These are phyloP conservation scores for Petroica traversi DNA, from an alignment of 2,113 vertebrate species.

Conservation along the genomic window DNA sequence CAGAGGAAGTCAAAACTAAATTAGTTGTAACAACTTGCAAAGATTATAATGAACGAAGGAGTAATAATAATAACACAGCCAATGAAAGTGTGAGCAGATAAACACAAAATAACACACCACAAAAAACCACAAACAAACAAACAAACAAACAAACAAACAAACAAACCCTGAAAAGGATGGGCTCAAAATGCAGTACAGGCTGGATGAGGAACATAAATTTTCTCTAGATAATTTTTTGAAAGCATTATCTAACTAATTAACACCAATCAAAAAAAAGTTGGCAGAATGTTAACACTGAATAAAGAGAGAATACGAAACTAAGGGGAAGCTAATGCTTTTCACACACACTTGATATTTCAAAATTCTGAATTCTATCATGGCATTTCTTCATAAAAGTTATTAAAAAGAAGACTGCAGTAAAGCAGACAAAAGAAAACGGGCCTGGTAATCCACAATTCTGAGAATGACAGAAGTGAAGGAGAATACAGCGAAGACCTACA, in stretches of 20 bases:
- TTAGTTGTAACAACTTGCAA: neutral
- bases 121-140: no score
- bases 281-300: neutral
- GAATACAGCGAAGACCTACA: neutral
- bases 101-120: neutral
- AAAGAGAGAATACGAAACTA: neutral
- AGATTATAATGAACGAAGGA: neutral
- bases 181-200: neutral
- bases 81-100: neutral
- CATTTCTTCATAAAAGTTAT: neutral
- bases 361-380: neutral
- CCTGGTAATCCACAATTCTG: neutral
- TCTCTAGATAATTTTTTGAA: neutral
- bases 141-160: no score
- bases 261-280: neutral
- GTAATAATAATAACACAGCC: neutral
- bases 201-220: neutral
- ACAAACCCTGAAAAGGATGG: neutral
- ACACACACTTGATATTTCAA: neutral
- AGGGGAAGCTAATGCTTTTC: neutral
- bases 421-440: neutral
- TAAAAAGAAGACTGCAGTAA: neutral
- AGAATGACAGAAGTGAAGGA: neutral
- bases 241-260: neutral
- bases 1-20: neutral